Evolutionary conservation across 2,888 invertebrate genomes (phyloP).

Genomic region (Cataglyphis cursor): DNA sequence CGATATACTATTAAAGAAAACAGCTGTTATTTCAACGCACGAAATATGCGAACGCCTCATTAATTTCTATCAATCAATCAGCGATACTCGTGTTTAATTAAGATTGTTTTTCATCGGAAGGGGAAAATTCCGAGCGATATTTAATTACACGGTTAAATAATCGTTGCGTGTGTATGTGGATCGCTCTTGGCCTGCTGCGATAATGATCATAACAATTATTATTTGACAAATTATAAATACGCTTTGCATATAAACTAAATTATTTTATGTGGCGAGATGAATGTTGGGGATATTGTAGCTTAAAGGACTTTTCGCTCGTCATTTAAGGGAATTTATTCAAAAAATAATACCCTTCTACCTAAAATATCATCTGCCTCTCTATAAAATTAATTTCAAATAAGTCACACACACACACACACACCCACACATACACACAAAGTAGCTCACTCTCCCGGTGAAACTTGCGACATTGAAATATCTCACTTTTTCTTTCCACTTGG

Average conservation of each 20-base stretch:
- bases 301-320: neutral
- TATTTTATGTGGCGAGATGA: neutral
- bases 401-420: neutral
- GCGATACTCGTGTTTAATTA: constrained; percentile 8
- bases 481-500: constrained; percentile 50
- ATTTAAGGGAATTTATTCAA: constrained; percentile 36
- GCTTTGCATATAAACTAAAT: neutral
- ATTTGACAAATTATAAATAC: constrained; percentile 29
- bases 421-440: too few relatives aligned
- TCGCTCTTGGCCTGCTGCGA: neutral
- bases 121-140: constrained; percentile 3
- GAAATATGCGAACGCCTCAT: neutral
- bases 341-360: constrained; percentile 35
- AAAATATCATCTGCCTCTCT: constrained; percentile 31
- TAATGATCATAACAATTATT: constrained; percentile 37
- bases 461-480: constrained; percentile 54
- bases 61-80: constrained; percentile 40
- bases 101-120: constrained; percentile 11
- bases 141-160: constrained; percentile 20
- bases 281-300: neutral
- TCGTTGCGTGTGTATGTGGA: too few relatives aligned
- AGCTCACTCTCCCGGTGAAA: constrained; percentile 13
- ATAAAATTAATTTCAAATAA: constrained; percentile 47
- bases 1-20: constrained; percentile 9
- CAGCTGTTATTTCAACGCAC: constrained; percentile 5